Conservation (phyloP, 30 jellyfish, hydroid and myxozoan species). For the Sanderia malayensis region DNA sequence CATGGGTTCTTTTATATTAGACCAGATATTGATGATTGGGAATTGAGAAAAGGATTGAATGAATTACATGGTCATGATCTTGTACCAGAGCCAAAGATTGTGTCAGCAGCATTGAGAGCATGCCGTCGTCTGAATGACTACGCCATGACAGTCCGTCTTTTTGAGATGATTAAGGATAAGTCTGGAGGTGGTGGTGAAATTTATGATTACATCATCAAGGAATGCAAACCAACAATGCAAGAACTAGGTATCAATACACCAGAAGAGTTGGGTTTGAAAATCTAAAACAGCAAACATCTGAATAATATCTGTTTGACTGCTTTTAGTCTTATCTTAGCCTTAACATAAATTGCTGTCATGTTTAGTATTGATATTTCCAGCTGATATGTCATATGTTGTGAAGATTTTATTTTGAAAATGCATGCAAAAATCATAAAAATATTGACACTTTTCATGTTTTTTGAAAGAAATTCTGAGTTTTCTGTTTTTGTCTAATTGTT, state of each 20-base stretch:
- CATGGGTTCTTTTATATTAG: constrained; percentile 37
- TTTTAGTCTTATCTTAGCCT: too few relatives aligned
- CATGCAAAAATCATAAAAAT: too few relatives aligned
- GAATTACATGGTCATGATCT: constrained; percentile 89
- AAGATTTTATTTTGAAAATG: too few relatives aligned
- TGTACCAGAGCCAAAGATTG: constrained; percentile 97
- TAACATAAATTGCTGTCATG: too few relatives aligned
- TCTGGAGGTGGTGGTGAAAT: constrained; percentile 73
- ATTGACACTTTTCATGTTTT: too few relatives aligned
- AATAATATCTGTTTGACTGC: too few relatives aligned
- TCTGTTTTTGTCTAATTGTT: too few relatives aligned
- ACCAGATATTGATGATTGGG: constrained; percentile 89
- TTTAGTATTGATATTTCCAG: too few relatives aligned
- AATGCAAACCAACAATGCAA: constrained; percentile 87
- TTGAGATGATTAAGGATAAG: constrained; percentile 83
- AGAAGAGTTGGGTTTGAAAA: constrained; percentile 80
- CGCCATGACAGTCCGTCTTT: constrained; percentile 89
- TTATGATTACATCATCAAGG: constrained; percentile 63
- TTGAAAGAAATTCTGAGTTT: too few relatives aligned
- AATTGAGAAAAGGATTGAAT: constrained; percentile 87
- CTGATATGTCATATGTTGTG: too few relatives aligned
- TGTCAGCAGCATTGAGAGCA: constrained; percentile 84
- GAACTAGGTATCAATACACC: constrained; percentile 90
- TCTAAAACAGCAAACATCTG: too few relatives aligned
- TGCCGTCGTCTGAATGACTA: constrained; percentile 86